Evolutionary conservation across 2,113 vertebrate genomes (phyloP).

Genomic region (Chrysemys picta): DNA sequence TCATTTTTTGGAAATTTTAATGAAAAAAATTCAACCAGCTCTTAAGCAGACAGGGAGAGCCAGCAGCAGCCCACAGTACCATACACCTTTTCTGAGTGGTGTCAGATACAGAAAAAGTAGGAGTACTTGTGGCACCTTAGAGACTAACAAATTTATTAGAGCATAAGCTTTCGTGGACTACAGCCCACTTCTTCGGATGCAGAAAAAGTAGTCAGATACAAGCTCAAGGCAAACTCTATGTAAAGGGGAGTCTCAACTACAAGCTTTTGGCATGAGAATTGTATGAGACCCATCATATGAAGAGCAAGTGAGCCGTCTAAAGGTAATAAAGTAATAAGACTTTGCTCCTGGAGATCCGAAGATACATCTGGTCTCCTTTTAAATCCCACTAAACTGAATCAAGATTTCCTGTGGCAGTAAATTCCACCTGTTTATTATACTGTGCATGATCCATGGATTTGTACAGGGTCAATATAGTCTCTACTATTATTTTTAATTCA

Average conservation of each 20-base stretch:
- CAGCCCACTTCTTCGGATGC: too few species aligned
- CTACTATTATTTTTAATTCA: not conserved
- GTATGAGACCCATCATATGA: too few species aligned
- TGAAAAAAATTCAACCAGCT: not conserved
- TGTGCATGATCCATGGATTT: not conserved
- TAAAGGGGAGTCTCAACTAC: not conserved
- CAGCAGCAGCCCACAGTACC: not conserved
- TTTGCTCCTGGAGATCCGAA: not conserved
- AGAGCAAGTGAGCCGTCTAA: too few species aligned
- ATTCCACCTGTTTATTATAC: not conserved
- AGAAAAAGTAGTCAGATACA: too few species aligned
- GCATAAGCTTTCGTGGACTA: too few species aligned
- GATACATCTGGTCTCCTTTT: not conserved
- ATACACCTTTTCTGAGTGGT: not conserved
- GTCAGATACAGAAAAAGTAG: too few species aligned
- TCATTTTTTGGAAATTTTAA: not conserved
- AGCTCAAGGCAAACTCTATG: rapidly evolving
- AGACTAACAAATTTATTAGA: too few species aligned
- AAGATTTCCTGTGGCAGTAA: not conserved
- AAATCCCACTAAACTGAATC: not conserved
- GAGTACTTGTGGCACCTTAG: too few species aligned
- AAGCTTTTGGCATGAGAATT: too few species aligned
- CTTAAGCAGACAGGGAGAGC: not conserved
- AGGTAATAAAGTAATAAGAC: not conserved
- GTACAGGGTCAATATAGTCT: not conserved